Percentiles rank a stretch among this genome's conserved stretches.
phyloP scores from a whole-genome alignment of 2,113 vertebrate species.

The Todiramphus saurophagus region DNA sequence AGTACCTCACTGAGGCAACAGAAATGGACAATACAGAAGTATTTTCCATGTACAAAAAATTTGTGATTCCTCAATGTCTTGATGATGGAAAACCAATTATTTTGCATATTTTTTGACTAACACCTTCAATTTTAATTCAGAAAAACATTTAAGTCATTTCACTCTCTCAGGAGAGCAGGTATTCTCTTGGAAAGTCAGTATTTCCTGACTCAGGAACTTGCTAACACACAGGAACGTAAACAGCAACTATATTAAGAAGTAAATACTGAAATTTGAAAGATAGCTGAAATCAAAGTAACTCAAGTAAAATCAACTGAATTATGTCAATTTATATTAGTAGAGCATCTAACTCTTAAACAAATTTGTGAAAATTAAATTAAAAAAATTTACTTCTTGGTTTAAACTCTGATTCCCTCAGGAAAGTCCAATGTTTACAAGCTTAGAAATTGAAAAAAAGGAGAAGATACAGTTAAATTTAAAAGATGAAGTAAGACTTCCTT shows the following conservation, averaged over 20 bases:
- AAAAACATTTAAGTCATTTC: not conserved
- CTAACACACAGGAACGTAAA: not conserved
- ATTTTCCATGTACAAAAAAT: not conserved
- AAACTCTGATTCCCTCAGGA: not conserved
- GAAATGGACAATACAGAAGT: not conserved
- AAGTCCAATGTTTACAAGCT: not conserved
- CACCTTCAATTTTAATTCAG: not conserved
- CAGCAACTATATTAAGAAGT: not conserved
- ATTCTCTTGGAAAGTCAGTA: not conserved
- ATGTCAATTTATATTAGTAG: not conserved
- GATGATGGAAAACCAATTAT: not conserved
- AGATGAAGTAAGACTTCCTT: not conserved
- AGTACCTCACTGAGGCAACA: not conserved
- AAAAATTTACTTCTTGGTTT: not conserved
- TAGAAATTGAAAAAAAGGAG: not conserved
- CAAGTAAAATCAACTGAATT: not conserved
- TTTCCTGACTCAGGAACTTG: not conserved
- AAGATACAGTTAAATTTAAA: not conserved
- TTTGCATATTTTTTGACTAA: not conserved
- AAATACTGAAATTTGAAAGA: not conserved
- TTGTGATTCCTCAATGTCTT: not conserved
- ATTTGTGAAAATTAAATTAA: not conserved
- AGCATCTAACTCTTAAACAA: not conserved
- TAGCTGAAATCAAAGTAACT: not conserved
- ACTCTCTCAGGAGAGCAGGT: not conserved